These are phyloP conservation scores for Pocillopora verrucosa DNA, from an alignment of 64 coral and sea anemone genomes.

Conservation along the genomic window DNA sequence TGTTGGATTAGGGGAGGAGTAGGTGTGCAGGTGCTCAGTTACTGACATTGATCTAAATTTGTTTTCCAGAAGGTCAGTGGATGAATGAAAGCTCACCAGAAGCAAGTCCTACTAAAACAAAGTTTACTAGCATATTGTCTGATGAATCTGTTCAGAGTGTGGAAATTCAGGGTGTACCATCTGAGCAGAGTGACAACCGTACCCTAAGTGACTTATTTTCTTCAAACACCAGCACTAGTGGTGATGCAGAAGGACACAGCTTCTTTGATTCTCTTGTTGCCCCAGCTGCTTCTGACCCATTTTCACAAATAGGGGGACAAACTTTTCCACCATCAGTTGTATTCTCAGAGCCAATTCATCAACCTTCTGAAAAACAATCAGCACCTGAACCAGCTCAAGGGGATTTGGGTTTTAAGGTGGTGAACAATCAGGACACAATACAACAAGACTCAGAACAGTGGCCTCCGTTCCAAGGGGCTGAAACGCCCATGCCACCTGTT, in stretches of 20 bases:
- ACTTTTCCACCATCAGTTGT: not conserved
- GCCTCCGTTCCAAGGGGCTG: slow-evolving; percentile 26
- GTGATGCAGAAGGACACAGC: slow-evolving; percentile 53
- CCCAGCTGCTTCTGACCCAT: slow-evolving; percentile 32
- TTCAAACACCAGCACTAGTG: slow-evolving; percentile 10
- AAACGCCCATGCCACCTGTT: not conserved
- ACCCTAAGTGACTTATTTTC: slow-evolving; percentile 73
- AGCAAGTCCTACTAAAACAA: not conserved
- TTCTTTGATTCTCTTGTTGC: slow-evolving; percentile 69
- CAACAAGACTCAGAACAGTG: slow-evolving; percentile 16
- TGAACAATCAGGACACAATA: slow-evolving; percentile 5
- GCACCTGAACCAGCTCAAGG: not conserved
- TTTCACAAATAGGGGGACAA: slow-evolving; percentile 42
- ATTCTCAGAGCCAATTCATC: not conserved
- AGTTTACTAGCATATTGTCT: not conserved
- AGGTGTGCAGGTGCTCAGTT: no score
- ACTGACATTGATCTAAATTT: not conserved
- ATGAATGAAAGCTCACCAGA: slow-evolving; percentile 62
- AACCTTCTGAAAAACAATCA: slow-evolving; percentile 2
- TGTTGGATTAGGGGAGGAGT: no score
- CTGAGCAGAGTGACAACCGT: slow-evolving; percentile 33
- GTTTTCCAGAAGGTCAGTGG: slow-evolving; percentile 61
- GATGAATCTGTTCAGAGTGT: slow-evolving; percentile 33
- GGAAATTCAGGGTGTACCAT: slow-evolving; percentile 32
- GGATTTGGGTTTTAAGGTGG: not conserved